Evolutionary conservation across 2,888 invertebrate genomes (phyloP), one percentile per base, ranked within the genome.

Genomic region (Actias luna): DNA sequence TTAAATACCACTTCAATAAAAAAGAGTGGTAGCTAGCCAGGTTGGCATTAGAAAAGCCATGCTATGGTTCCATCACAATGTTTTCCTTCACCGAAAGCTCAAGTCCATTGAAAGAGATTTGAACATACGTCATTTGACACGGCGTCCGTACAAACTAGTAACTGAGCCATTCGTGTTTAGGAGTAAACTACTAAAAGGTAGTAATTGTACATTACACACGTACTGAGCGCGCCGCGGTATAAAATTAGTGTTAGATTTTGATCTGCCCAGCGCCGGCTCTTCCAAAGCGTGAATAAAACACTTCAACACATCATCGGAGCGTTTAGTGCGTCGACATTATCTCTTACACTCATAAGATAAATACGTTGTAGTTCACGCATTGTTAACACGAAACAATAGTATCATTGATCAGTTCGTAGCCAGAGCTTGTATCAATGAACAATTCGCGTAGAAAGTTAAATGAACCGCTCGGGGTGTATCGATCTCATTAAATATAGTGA

Each of bases 401-500:
- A 74, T 76, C 69, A 39, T 52, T 31, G 16, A 62, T 66, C 59
- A 60, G 65, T 62, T 59, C 59, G 29, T 39, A 64, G 63, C 62
- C 50, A 5, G 12, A 2, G 42, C n/a, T 42, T 4, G 14, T 55
- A 55, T 55, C 55, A 55, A 55, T 55, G 62, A 69, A 50, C 46
- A 50, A 70, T 73, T 71, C 68, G 69, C 70, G 67, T 80, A 79
- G 82, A 83, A 79, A 83, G 83, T 81, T 69, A 73, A 76, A 70
- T 75, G 75, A 74, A 70, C 73, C 65, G 55, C 29, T 55, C 29
- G 7, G 16, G 29, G 0, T 1, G 29, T n/a, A 55, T 55, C 55
- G 29, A 75, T 70, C 71, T 73, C 67, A 55, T 29, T 55, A 27
- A 55, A 5, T n/a, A 3, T 50, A 50, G 2, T 16, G 29, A 55